Evolutionary conservation across 2,797 vertebrate genomes (phyloP).

Genomic region (Pterois miles): DNA sequence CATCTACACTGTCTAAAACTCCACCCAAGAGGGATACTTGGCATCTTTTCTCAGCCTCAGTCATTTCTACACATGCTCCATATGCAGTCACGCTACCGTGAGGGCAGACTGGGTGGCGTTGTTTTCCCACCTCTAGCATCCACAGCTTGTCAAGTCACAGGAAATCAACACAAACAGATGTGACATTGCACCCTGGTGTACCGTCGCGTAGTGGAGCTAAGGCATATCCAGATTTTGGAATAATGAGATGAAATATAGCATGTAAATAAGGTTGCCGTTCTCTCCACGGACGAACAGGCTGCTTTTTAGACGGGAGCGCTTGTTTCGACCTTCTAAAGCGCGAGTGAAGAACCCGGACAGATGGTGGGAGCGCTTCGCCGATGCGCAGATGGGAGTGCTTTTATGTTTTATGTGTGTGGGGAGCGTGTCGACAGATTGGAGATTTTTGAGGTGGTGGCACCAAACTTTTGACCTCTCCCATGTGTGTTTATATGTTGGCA

Average conservation of each 20-base stretch:
- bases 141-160: constrained; percentile 52
- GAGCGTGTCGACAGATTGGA: constrained; percentile 25
- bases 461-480: constrained; percentile 30
- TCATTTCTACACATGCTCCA: neutral
- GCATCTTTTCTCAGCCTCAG: neutral
- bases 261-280: constrained; percentile 39
- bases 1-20: neutral
- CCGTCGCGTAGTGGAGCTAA: constrained; percentile 21
- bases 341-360: constrained; percentile 35
- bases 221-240: constrained; percentile 23
- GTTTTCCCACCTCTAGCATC: constrained; percentile 9
- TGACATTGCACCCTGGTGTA: constrained; percentile 21
- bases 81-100: neutral
- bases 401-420: constrained; percentile 10
- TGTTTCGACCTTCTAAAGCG: constrained; percentile 42
- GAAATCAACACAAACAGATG: constrained; percentile 53
- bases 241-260: constrained; percentile 54
- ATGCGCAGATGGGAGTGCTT: constrained; percentile 41
- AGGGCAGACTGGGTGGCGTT: neutral
- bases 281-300: constrained; percentile 29
- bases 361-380: constrained; percentile 32
- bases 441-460: constrained; percentile 7
- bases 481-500: constrained; percentile 2
- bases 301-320: constrained; percentile 19
- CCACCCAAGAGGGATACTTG: neutral